phyloP scores from a whole-genome alignment of 2,888 invertebrate genomes.

The Ashinkailepas kermadecensis region DNA sequence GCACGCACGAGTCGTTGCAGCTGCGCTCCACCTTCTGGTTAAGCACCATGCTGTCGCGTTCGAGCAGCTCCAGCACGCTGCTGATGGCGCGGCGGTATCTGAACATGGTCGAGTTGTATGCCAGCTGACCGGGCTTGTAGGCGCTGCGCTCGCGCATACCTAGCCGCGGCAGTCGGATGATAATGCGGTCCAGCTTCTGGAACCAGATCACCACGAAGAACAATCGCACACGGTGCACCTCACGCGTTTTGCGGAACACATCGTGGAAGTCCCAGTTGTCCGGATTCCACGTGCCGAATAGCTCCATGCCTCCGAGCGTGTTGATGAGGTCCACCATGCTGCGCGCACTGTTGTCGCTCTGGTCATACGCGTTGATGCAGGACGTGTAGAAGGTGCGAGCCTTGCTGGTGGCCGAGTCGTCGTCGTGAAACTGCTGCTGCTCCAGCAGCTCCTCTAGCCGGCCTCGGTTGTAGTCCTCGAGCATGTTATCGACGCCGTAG shows the following conservation, averaged over 20 bases:
- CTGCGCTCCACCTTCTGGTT: background rate
- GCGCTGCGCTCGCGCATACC: background rate
- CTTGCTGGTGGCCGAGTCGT: slow-evolving; percentile 61
- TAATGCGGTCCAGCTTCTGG: slow-evolving; percentile 21
- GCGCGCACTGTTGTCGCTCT: background rate
- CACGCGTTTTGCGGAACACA: slow-evolving; percentile 7
- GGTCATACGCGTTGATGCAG: slow-evolving; percentile 62
- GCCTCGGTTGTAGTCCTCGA: slow-evolving; percentile 23
- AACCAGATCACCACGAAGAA: slow-evolving; percentile 23
- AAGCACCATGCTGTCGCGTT: background rate
- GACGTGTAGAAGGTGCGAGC: slow-evolving; percentile 76
- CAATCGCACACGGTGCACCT: slow-evolving; percentile 5
- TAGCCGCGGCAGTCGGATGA: slow-evolving; percentile 17
- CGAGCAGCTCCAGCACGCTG: background rate
- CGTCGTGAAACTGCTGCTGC: slow-evolving; percentile 31
- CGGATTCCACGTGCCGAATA: slow-evolving; percentile 13
- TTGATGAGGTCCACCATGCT: background rate
- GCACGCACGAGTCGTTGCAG: background rate
- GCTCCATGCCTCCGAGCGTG: background rate
- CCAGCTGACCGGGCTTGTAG: background rate
- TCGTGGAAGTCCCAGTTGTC: background rate
- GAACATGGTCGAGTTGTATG: background rate
- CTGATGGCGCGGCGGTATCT: background rate
- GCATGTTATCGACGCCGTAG: slow-evolving; percentile 19
- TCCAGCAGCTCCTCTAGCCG: slow-evolving; percentile 44